These are phyloP conservation scores for Sitobion miscanthi DNA, from an alignment of 1,140 invertebrate genomes.

Conservation along the genomic window DNA sequence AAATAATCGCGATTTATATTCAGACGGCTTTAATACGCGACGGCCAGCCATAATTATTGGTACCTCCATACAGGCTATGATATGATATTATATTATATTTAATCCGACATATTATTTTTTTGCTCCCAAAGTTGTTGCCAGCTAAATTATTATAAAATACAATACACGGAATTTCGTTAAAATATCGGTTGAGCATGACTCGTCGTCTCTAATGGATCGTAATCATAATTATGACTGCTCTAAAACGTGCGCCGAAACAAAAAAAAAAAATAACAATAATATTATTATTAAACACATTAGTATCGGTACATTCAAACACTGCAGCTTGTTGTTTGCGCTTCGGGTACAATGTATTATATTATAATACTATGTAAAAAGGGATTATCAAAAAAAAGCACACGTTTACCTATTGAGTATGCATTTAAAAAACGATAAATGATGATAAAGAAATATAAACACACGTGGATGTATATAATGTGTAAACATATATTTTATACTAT, in stretches of 20 bases:
- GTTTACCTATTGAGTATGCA: neutral
- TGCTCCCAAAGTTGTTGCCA: neutral
- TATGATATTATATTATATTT: neutral
- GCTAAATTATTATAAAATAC: neutral
- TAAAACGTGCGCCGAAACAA: neutral
- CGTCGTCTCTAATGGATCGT: neutral
- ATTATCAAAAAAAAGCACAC: neutral
- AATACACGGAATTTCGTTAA: neutral
- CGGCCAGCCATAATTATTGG: neutral
- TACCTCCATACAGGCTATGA: neutral
- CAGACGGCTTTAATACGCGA: neutral
- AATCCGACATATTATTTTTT: conserved; percentile 30
- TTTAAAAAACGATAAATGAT: neutral
- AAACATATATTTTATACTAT: neutral
- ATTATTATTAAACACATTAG: neutral
- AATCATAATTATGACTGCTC: neutral
- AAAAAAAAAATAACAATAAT: neutral
- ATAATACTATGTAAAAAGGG: neutral
- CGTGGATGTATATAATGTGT: neutral
- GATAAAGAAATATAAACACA: neutral
- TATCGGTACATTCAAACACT: neutral
- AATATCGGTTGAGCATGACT: neutral
- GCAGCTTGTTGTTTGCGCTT: neutral
- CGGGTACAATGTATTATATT: neutral
- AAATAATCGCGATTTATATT: conserved; percentile 19